Percentiles rank a stretch among this genome's conserved stretches.
Evolutionary conservation across 2,888 invertebrate genomes (phyloP).

Genomic region (Melanostoma mellinum): DNA sequence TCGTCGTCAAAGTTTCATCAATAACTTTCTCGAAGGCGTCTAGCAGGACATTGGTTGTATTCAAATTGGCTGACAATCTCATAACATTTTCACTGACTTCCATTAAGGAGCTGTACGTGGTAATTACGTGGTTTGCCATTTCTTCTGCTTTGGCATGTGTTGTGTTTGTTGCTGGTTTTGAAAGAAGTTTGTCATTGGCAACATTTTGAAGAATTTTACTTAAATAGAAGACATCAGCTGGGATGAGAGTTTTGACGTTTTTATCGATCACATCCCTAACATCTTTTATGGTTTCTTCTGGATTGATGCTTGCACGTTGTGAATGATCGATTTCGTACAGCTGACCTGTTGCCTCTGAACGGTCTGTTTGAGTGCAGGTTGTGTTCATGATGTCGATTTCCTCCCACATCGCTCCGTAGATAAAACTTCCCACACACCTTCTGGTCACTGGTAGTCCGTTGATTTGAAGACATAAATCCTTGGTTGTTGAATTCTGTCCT

Average conservation of each 20-base stretch:
- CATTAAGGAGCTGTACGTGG: slow-evolving; percentile 83
- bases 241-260: slow-evolving; percentile 80
- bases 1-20: slow-evolving; percentile 80
- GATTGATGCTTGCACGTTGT: slow-evolving; percentile 68
- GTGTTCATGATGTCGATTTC: slow-evolving; percentile 75
- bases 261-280: slow-evolving; percentile 75
- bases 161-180: slow-evolving; percentile 6
- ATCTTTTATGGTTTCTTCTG: slow-evolving; percentile 74
- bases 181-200: slow-evolving; percentile 36
- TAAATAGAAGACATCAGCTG: slow-evolving; percentile 84
- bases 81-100: slow-evolving; percentile 80
- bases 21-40: slow-evolving; percentile 84
- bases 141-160: slow-evolving; percentile 50
- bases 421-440: slow-evolving; percentile 84
- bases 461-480: slow-evolving; percentile 84
- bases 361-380: slow-evolving; percentile 65
- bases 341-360: slow-evolving; percentile 74
- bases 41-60: slow-evolving; percentile 86
- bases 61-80: slow-evolving; percentile 81
- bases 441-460: slow-evolving; percentile 85
- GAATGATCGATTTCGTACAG: slow-evolving; percentile 75
- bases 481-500: slow-evolving; percentile 83
- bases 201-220: slow-evolving; percentile 78
- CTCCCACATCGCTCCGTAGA: slow-evolving; percentile 84
- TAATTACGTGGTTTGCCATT: slow-evolving; percentile 75